Evolutionary conservation across 2,888 invertebrate genomes (phyloP), one percentile per base, ranked within the genome.

Genomic region (Oxycera nigricornis): DNA sequence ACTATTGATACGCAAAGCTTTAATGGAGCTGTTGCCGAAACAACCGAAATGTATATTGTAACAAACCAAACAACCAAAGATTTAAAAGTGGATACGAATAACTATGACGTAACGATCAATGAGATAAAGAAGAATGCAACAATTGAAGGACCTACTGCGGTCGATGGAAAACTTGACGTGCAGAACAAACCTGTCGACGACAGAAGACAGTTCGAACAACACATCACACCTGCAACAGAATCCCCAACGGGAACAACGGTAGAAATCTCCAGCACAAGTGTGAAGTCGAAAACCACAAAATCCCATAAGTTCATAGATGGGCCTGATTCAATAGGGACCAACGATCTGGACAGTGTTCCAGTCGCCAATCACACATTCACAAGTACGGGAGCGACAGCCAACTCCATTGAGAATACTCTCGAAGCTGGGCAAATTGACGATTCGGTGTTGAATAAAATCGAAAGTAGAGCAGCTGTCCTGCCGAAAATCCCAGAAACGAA

Each of bases 121-220:
- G 77, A 77, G 68, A 74, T 77, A 22, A 74, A 62, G 57, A 76
- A 76, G 50, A 52, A 59, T 41, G 28, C 28, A 31, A 59, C 55
- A 39, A 31, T 9, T 17, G 17, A 30, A 17, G 61, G 50, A 14
- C 24, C 17, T 30, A 77, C 70, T 24, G 50, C 74, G 24, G 73
- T 75, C 41, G 73, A 55, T 35, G 28, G 30, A 46, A 35, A 50
- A 35, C n/a, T 76, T 22, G 83, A 82, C 31, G 83, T 83, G 77
- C 81, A 82, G 14, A 80, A 81, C 0, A 84, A 85, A 79, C 83
- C 81, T 65, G 81, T 84, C 4, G 81, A 77, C 67, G 82, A 82
- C 17, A 83, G 82, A 73, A 81, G 82, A 14, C 83, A 73, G 11
- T 31, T 52, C 2, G 17, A 67, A 24, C 41, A 31, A 30, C 20